Evolutionary conservation across 2,797 vertebrate genomes (phyloP), one percentile per base, ranked within the genome.

Genomic region (Gobionotothen gibberifrons): DNA sequence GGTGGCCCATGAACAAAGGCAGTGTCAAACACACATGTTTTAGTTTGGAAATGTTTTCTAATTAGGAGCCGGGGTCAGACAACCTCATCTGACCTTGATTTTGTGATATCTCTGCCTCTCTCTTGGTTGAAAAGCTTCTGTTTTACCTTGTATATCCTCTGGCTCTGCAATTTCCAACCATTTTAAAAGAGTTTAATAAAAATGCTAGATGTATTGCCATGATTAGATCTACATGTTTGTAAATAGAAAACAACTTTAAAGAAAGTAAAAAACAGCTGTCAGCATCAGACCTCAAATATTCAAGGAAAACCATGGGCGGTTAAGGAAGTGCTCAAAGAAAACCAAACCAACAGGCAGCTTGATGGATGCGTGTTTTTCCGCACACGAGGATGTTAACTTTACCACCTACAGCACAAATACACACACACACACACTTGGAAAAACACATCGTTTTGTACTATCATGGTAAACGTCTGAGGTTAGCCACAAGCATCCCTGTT

Each of bases 281-380:
- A 29, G n/a, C 72, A 63, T 67, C 47, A 74, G 68, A 83, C 85
- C 87, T 85, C 67, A 88, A 80, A 77, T 79, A 71, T 71, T 86
- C 7, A 32, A 17, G 48, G 55, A 74, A 67, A 67, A 59, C 71
- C 58, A 36, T 65, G 2, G 1, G 77, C 3, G 74, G 66, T 85
- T 88, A 64, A 60, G 59, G 74, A 87, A 80, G 65, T 61, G 2
- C 47, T 85, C 61, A 68, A 72, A 74, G 52, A 78, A 71, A 76
- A 85, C 60, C 69, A 60, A 79, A 78, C 44, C 67, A 75, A 57
- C 54, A 51, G 85, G 81, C 72, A 72, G 48, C 22, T 32, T 85
- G 87, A 88, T 54, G 65, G 71, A 88, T 84, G 83, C 60, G n/a
- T 61, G 68, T 85, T 82, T 81, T 83, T 71, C 69, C 68, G 65